Base-by-base conservation (phyloP, 2,888 invertebrate genomes). In the Ophion ventricosus region DNA sequence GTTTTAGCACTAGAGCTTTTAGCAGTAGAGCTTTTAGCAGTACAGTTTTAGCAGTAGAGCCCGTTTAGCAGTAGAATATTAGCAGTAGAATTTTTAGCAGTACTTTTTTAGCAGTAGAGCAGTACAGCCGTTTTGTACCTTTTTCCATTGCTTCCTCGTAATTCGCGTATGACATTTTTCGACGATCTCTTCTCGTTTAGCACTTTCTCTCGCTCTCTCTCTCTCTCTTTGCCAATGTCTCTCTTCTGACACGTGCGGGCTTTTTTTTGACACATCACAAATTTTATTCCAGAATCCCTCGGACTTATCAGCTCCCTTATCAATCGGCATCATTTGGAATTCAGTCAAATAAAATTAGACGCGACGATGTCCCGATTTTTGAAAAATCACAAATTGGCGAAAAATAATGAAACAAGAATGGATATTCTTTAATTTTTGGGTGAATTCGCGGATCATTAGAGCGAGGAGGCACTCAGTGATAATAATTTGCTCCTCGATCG, bases 71-170 rank as follows among this genome's bases (percentile, higher is more conserved):
- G n/a, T n/a, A n/a, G n/a, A n/a, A n/a, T n/a, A n/a, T n/a, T n/a
- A n/a, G n/a, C n/a, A n/a, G n/a, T n/a, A n/a, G n/a, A n/a, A n/a
- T n/a, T n/a, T n/a, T n/a, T n/a, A n/a, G n/a, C n/a, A n/a, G n/a
- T n/a, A n/a, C n/a, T n/a, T n/a, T n/a, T n/a, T n/a, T n/a, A n/a
- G n/a, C n/a, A n/a, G n/a, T n/a, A n/a, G n/a, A n/a, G n/a, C n/a
- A n/a, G n/a, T n/a, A n/a, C n/a, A n/a, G 74, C 63, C 40, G 75
- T 80, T 75, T 75, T 56, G 54, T 57, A 80, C 63, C 66, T 14
- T 59, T 77, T 77, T 56, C 23, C 14, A 20, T 20, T 35, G 23
- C 56, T 54, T 49, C 63, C 75, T 17, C 35, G 40, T 25, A 29
- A 75, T 75, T 69, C 69, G 74, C 61, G 69, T 69, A 75, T 26